These are phyloP conservation scores for Liparis tanakae DNA, from an alignment of 2,797 vertebrate species.

Conservation along the genomic window DNA sequence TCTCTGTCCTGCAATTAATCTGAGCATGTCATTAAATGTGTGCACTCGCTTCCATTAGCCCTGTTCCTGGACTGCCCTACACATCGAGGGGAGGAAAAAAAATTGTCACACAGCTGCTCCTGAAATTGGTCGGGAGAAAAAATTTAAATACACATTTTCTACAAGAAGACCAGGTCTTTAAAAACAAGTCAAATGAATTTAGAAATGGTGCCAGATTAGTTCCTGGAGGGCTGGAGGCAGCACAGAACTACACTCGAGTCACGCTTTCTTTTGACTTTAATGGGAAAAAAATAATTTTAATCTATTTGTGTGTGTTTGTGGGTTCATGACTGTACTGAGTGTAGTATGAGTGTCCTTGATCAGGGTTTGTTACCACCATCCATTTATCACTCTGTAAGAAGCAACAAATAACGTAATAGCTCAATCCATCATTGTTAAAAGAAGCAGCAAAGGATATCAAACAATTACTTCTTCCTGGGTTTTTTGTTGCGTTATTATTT, in stretches of 20 bases:
- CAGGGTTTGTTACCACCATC: neutral
- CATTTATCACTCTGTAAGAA: neutral
- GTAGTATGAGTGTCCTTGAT: neutral
- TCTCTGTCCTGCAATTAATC: neutral
- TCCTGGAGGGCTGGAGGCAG: neutral
- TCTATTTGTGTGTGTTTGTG: neutral
- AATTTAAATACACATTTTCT: neutral
- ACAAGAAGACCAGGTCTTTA: neutral
- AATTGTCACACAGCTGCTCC: neutral
- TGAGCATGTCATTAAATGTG: neutral
- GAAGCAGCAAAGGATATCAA: conserved; percentile 29
- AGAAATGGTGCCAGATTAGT: neutral
- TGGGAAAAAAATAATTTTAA: no score
- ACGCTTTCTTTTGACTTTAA: neutral
- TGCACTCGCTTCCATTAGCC: neutral
- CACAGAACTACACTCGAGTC: neutral
- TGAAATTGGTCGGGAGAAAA: neutral
- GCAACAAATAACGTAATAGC: conserved; percentile 3
- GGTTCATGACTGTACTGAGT: neutral
- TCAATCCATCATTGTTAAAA: conserved; percentile 40
- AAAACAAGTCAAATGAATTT: neutral
- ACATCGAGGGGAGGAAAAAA: neutral
- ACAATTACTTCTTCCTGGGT: conserved; percentile 13
- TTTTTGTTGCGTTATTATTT: conserved; percentile 8
- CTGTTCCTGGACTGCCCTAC: neutral